Evolutionary conservation across 2,113 vertebrate species (phyloP), one percentile per base, ranked within the genome.

Genomic region (Empidonax traillii): DNA sequence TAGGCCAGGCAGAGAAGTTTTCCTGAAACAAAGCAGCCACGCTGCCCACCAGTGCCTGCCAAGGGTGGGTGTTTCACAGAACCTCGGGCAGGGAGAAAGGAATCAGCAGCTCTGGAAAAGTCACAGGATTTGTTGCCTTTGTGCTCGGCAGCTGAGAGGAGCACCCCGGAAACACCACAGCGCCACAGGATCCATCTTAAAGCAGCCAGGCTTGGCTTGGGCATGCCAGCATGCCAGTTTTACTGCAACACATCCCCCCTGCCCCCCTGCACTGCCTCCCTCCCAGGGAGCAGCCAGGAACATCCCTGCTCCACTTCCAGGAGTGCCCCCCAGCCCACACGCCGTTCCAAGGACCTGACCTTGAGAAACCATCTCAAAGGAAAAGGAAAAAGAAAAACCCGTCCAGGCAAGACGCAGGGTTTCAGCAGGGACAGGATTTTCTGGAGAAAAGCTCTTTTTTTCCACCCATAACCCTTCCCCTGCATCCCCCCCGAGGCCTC

Each of bases 61-160:
- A 59, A 59, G 59, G 76, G 69, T 14, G 56, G 68, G 15, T n/a
- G 47, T 73, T 84, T 97, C 53, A 67, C 63, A 85, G 84, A 47
- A 63, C 30, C 56, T 33, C 10, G 0, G 47, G 30, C 52, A 30
- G 35, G 66, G 89, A 94, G 47, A 65, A 84, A 91, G 63, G 79
- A 91, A 65, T 56, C 44, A 2, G 68, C 65, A 69, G 68, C 41
- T 91, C 69, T n/a, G 2, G 56, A 59, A 92, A 91, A 87, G 85
- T 94, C 94, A 68, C 55, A 22, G 58, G 74, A 95, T 91, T 91
- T 94, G 93, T 71, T 82, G 81, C 89, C 94, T 94, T 95, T 97
- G 91, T 95, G 88, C 95, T 90, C 66, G 84, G 85, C 63, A 58
- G 87, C 76, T 51, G 84, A 65, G 10, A 43, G 66, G 58, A 87